Evolutionary conservation across 2,888 invertebrate species (phyloP), one percentile per base, ranked within the genome.

Genomic region (Meghimatium bilineatum): DNA sequence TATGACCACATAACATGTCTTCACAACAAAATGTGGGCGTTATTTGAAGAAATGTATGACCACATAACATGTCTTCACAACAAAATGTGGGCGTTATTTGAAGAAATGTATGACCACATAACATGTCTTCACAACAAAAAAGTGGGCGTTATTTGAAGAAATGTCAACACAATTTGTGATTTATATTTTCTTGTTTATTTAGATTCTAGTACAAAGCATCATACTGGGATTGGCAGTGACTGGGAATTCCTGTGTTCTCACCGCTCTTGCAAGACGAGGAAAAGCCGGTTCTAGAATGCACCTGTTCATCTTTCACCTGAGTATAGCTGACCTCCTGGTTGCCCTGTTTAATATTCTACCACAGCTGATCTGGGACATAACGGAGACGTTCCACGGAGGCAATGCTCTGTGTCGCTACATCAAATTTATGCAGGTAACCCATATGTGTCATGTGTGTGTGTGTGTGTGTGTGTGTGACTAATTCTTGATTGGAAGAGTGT

Each of bases 231-330:
- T 80, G 81, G 85, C 85, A 14, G 85, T 93, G 14, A 86, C 90
- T 36, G 92, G 92, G 10, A 93, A 93, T 84, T 80, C 88, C 12
- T 90, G 89, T 74, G 91, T 92, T 3, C 87, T 93, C 36, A 82
- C 90, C 14, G 90, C 90, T 8, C 87, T 93, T 67, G 86, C 88
- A 79, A 87, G 90, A 32, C 88, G 90, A 36, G 87, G 89, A 52
- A 94, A 95, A 88, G 95, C 95, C 89, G 93, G 95, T 34, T 95
- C 95, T 17, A 94, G 96, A 67, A 96, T 96, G 95, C 95, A 95
- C 91, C 95, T 95, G 90, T 96, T 96, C 91, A 96, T 96, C 88
- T 93, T 96, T 76, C 96, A 96, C 90, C 94, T 96, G 83, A 95
- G 96, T 89, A 93, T 96, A 49, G 96, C 96, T 1, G 96, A 96